Conservation (phyloP, 92 coral and sea anemone species). For the Phenganax stokvisi region DNA sequence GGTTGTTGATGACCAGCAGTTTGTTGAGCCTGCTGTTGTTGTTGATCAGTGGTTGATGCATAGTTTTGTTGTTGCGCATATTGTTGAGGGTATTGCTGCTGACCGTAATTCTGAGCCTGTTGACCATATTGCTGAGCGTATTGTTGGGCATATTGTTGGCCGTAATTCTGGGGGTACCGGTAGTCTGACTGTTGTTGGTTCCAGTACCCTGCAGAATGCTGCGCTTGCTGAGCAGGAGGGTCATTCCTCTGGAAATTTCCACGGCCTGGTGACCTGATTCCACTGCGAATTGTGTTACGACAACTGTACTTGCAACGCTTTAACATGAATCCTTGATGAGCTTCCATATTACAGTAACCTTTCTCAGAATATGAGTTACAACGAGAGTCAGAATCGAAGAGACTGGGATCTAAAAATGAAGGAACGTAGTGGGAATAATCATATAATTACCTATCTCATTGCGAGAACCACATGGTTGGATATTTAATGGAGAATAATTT, state of each 20-base stretch:
- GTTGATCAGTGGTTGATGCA: slow-evolving; percentile 33
- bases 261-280: slow-evolving; percentile 26
- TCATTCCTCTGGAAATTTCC: slow-evolving; percentile 33
- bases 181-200: slow-evolving; percentile 4
- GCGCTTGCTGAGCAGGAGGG: slow-evolving; percentile 27
- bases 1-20: not conserved
- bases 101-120: slow-evolving; percentile 39
- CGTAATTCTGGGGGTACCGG: slow-evolving; percentile 2
- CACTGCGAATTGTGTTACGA: slow-evolving; percentile 15
- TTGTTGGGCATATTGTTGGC: slow-evolving; percentile 43
- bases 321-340: slow-evolving; percentile 77
- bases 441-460: not conserved
- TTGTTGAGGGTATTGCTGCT: slow-evolving; percentile 37
- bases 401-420: slow-evolving; percentile 47
- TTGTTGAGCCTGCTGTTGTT: not conserved
- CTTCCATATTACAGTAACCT: slow-evolving; percentile 58
- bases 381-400: slow-evolving; percentile 80
- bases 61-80: slow-evolving; percentile 30
- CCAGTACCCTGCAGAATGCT: not conserved
- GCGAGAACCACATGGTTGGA: not conserved
- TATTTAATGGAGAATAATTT: too few species aligned
- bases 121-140: slow-evolving; percentile 40
- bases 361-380: slow-evolving; percentile 59
- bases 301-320: slow-evolving; percentile 75
- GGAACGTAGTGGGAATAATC: not conserved